These are phyloP conservation scores for Myanophis thanlyinensis DNA, from an alignment of 2,113 vertebrate species.

Conservation along the genomic window DNA sequence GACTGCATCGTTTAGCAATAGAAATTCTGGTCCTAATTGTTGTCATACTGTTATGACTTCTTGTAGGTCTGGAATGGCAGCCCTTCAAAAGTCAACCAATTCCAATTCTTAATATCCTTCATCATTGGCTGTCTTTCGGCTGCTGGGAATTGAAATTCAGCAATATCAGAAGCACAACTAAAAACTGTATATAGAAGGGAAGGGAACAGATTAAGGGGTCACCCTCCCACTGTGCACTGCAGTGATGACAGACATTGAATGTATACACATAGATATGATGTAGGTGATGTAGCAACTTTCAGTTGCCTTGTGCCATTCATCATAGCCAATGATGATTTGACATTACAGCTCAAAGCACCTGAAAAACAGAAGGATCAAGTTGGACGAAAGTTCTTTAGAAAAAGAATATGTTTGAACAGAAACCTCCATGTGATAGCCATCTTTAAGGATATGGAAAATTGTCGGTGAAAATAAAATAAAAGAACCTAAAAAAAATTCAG, in stretches of 20 bases:
- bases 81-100: background rate
- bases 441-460: background rate
- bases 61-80: background rate
- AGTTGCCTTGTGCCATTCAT: background rate
- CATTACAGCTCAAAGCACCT: background rate
- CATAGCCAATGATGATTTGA: background rate
- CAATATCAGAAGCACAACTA: background rate
- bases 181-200: background rate
- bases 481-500: background rate
- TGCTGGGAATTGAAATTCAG: background rate
- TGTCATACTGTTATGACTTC: background rate
- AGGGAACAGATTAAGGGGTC: background rate
- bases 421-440: background rate
- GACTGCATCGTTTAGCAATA: background rate
- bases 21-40: background rate
- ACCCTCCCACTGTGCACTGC: background rate
- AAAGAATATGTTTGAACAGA: background rate
- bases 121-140: background rate
- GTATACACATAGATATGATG: background rate
- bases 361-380: background rate
- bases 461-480: background rate
- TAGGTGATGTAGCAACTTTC: background rate
- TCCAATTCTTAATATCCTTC: background rate
- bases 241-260: background rate
- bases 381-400: background rate